Evolutionary conservation across 2,797 vertebrate genomes (phyloP).

Genomic region (Poeciliopsis paucimaculata): DNA sequence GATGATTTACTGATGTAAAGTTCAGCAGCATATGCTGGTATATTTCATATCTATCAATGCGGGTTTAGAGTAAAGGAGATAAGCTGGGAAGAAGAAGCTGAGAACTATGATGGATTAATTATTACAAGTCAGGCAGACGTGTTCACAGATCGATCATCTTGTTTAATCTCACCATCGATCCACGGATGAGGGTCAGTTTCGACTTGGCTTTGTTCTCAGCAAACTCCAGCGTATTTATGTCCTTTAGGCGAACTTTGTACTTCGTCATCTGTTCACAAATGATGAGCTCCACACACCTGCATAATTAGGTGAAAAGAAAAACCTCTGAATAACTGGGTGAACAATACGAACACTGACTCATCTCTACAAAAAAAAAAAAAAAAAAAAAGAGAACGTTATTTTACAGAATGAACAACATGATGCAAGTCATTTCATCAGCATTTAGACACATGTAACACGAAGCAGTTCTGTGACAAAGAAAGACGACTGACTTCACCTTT

Average conservation of each 20-base stretch:
- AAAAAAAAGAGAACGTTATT: background rate
- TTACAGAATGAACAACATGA: conserved; percentile 2
- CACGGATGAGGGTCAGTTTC: conserved; percentile 91
- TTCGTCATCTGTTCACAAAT: conserved; percentile 98
- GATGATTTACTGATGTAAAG: conserved; percentile 23
- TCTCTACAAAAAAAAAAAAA: background rate
- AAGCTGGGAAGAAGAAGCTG: conserved; percentile 85
- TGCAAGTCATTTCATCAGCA: background rate
- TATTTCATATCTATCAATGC: conserved; percentile 98
- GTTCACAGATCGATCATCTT: background rate
- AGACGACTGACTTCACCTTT: background rate
- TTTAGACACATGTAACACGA: background rate
- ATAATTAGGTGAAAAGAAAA: conserved; percentile 9
- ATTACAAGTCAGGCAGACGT: background rate
- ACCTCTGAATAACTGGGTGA: conserved; percentile 11
- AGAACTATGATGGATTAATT: conserved; percentile 14
- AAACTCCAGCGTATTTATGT: conserved; percentile 96
- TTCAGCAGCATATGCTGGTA: conserved; percentile 87
- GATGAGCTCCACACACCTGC: conserved; percentile 94
- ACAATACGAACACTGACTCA: background rate
- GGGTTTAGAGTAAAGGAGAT: conserved; percentile 88
- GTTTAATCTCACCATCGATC: conserved; percentile 90
- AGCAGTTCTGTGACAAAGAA: background rate
- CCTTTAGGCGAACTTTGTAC: conserved; percentile 94
- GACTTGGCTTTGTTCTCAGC: conserved; percentile 97